These are phyloP conservation scores for Podilymbus podiceps DNA, from an alignment of 2,113 vertebrate species.

Conservation along the genomic window DNA sequence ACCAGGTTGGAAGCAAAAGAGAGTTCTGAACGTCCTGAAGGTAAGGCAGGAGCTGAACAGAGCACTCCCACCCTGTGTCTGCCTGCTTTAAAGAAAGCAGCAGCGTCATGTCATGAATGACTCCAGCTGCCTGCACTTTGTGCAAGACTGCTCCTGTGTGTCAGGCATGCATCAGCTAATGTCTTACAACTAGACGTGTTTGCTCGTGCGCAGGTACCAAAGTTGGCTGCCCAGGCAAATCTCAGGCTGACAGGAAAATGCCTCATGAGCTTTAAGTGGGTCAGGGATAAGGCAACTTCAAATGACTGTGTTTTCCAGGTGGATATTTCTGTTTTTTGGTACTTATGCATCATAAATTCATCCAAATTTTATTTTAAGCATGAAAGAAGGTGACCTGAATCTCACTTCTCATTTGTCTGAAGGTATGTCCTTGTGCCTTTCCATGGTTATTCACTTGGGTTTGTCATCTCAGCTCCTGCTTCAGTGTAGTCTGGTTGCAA, in stretches of 20 bases:
- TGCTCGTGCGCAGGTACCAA: background rate
- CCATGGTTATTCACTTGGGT: background rate
- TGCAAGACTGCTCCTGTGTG: background rate
- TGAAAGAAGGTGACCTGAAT: background rate
- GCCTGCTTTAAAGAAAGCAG: background rate
- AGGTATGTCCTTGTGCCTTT: background rate
- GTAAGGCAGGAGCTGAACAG: background rate
- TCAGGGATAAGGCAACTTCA: background rate
- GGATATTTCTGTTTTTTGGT: background rate
- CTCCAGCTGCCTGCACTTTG: background rate
- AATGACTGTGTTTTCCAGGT: background rate
- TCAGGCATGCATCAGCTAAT: background rate
- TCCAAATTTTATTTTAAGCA: slow-evolving; percentile 7
- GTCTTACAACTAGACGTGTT: background rate
- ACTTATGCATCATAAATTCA: background rate
- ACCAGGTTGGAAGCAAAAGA: background rate
- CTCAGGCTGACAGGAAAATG: background rate
- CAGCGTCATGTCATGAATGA: background rate
- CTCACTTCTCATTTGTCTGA: slow-evolving; percentile 1
- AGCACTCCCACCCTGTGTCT: background rate
- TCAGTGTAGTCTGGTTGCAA: background rate
- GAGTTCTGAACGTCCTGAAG: background rate
- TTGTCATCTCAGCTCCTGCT: background rate
- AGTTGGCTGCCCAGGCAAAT: background rate
- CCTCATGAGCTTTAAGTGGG: background rate